A percentile compares a stretch with the other conserved stretches of the same genome.
These are phyloP conservation scores for Cheilosia vulpina DNA, from an alignment of 2,888 invertebrate species.

Conservation along the genomic window DNA sequence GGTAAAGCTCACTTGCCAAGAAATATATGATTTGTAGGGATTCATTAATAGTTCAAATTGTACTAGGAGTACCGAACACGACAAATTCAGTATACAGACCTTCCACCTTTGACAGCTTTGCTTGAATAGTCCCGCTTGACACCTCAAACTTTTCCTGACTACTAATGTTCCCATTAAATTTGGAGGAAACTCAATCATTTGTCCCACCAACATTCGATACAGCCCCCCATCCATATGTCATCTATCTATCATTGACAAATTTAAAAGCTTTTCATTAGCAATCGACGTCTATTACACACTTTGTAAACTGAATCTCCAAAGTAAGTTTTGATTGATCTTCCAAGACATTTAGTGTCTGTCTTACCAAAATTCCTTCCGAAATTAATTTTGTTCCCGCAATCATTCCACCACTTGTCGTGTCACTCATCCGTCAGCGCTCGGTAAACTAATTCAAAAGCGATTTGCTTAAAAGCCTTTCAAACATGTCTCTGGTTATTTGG, in stretches of 20 bases:
- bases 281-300: slow-evolving; percentile 7
- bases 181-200: too few species aligned
- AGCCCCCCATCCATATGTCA: too few species aligned
- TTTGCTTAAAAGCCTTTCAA: slow-evolving; percentile 68
- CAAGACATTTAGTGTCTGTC: not conserved
- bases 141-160: too few species aligned
- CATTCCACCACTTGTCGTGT: slow-evolving; percentile 59
- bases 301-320: not conserved
- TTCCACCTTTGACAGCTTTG: too few species aligned
- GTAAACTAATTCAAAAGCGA: slow-evolving; percentile 44
- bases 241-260: not conserved
- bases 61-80: too few species aligned
- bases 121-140: too few species aligned
- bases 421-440: slow-evolving; percentile 65
- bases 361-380: slow-evolving; percentile 42
- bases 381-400: slow-evolving; percentile 46
- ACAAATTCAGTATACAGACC: too few species aligned
- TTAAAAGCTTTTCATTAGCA: slow-evolving; percentile 20
- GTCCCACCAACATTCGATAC: too few species aligned
- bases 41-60: too few species aligned
- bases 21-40: too few species aligned
- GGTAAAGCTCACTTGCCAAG: too few species aligned
- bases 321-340: not conserved
- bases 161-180: too few species aligned
- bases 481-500: slow-evolving; percentile 57